A percentile compares a stretch with the other conserved stretches of the same genome.
Evolutionary conservation across 2,113 vertebrate species (phyloP).

Genomic region (Pedionomus torquatus): DNA sequence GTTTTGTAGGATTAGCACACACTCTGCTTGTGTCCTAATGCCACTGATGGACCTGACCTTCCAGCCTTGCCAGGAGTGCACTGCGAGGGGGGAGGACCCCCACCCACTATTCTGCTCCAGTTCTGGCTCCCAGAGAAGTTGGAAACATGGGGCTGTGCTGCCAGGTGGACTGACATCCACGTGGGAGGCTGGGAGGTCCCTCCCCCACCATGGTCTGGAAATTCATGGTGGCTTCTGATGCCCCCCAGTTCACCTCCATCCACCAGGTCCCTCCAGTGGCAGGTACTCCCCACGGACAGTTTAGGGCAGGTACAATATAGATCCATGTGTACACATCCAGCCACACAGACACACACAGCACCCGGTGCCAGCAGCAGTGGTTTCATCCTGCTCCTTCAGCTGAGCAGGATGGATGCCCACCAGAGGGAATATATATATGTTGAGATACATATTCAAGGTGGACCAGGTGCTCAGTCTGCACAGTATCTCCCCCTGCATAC

Average conservation of each 20-base stretch:
- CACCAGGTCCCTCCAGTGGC: not conserved
- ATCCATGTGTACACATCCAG: too few species aligned
- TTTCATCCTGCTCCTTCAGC: not conserved
- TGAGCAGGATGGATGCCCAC: not conserved
- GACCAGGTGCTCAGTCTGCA: too few species aligned
- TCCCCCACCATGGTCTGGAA: not conserved
- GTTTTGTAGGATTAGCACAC: not conserved
- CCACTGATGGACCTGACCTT: not conserved
- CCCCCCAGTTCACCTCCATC: not conserved
- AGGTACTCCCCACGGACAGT: rapidly evolving
- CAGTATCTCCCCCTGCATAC: not conserved
- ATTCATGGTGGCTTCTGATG: not conserved
- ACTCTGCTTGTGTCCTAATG: not conserved
- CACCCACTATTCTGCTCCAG: not conserved
- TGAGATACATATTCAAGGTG: not conserved
- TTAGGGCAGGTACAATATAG: not conserved
- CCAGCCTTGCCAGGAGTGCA: not conserved
- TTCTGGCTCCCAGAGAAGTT: not conserved
- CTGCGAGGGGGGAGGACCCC: not conserved
- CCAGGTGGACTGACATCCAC: not conserved
- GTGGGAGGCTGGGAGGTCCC: not conserved
- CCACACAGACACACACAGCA: too few species aligned
- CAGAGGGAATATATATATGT: not conserved
- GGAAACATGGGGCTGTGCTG: not conserved
- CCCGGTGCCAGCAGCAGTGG: not conserved